phyloP scores from a whole-genome alignment of 2,888 invertebrate species.

The Coronaproctus castanopsis region DNA sequence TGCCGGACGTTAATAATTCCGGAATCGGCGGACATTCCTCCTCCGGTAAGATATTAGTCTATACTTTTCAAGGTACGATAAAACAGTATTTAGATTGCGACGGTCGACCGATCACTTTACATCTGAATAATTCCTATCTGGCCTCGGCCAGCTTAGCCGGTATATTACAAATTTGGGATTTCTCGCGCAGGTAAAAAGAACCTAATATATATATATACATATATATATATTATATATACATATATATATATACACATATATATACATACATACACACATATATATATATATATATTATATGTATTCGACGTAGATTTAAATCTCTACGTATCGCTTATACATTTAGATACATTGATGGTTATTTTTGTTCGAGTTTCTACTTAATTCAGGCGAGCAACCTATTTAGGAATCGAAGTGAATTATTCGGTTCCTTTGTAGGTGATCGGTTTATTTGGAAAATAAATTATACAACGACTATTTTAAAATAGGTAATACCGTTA shows the following conservation, averaged over 20 bases:
- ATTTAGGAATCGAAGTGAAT: too few relatives aligned
- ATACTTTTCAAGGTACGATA: slow-evolving; percentile 37
- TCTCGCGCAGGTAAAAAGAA: slow-evolving; percentile 43
- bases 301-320: too few relatives aligned
- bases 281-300: not conserved
- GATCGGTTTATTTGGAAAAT: too few relatives aligned
- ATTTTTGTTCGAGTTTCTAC: too few relatives aligned
- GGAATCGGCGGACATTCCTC: not conserved
- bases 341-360: too few relatives aligned
- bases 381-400: too few relatives aligned
- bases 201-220: not conserved
- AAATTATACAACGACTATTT: too few relatives aligned
- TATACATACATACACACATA: not conserved
- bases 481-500: too few relatives aligned
- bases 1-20: too few relatives aligned
- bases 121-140: slow-evolving; percentile 59
- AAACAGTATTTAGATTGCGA: slow-evolving; percentile 40
- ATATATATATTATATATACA: not conserved
- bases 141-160: slow-evolving; percentile 76
- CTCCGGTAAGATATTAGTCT: slow-evolving; percentile 23
- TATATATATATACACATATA: not conserved
- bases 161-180: slow-evolving; percentile 71
- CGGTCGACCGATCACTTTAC: slow-evolving; percentile 75
- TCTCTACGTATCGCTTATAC: too few relatives aligned
- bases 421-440: too few relatives aligned